These are phyloP conservation scores for Leucophora obtusa DNA, from an alignment of 2,888 invertebrate species.

Conservation along the genomic window DNA sequence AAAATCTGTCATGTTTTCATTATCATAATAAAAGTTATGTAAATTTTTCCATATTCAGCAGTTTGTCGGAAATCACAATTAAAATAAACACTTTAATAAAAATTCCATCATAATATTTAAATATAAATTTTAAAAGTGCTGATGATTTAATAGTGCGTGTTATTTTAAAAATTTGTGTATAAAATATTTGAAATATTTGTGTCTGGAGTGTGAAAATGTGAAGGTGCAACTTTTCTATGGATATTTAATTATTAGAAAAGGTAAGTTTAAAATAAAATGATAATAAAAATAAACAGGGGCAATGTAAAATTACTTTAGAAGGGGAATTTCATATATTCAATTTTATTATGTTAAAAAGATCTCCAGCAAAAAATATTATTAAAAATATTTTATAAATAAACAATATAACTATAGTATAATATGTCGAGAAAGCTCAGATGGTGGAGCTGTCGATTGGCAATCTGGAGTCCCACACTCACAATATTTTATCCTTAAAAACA, in stretches of 20 bases:
- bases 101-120: constrained; percentile 27
- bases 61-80: constrained; percentile 40
- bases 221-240: not conserved
- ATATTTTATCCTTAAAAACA: no score
- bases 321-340: no score
- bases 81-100: constrained; percentile 18
- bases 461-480: no score
- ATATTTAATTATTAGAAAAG: not conserved
- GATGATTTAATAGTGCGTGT: constrained; percentile 7
- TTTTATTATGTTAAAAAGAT: no score
- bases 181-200: not conserved
- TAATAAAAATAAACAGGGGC: no score
- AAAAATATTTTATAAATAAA: no score
- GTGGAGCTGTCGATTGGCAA: no score
- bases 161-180: constrained; percentile 3
- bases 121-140: constrained; percentile 11
- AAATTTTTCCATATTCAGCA: not conserved
- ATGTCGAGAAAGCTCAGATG: no score
- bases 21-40: not conserved
- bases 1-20: not conserved
- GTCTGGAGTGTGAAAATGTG: not conserved
- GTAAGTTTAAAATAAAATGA: not conserved
- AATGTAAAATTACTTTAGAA: no score
- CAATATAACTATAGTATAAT: no score
- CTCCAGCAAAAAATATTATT: no score